Conservation (phyloP, 2,888 invertebrate genomes). For the Timandra comae region DNA sequence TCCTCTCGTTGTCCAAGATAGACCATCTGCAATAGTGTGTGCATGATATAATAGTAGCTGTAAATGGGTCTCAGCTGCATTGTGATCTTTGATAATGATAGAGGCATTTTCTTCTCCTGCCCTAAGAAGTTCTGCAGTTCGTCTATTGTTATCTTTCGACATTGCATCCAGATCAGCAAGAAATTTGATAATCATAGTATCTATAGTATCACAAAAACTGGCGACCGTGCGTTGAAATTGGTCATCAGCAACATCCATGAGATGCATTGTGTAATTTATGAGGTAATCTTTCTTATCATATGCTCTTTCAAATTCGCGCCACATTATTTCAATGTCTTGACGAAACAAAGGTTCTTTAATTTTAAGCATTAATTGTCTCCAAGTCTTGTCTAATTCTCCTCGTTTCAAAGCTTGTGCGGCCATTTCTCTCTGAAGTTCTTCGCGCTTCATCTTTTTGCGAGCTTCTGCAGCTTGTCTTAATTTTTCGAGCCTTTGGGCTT, state of each 20-base stretch:
- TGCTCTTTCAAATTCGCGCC: conserved; percentile 71
- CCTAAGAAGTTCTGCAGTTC: conserved; percentile 39
- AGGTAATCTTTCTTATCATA: conserved; percentile 77
- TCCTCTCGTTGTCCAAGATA: conserved; percentile 57
- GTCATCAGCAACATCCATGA: conserved; percentile 78
- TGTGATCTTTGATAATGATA: conserved; percentile 42
- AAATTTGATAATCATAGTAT: conserved; percentile 75
- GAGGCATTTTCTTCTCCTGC: conserved; percentile 37
- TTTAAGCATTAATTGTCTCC: conserved; percentile 24
- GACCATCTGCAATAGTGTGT: conserved; percentile 47
- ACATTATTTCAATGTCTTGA: conserved; percentile 58
- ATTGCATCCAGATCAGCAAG: conserved; percentile 47
- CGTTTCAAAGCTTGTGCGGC: conserved; percentile 41
- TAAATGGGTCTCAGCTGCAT: conserved; percentile 58
- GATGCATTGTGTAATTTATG: conserved; percentile 72
- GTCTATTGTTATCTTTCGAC: conserved; percentile 42
- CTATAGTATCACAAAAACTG: conserved; percentile 79
- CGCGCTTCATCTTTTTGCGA: conserved; percentile 42
- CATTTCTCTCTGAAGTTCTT: conserved; percentile 54
- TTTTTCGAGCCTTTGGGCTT: conserved; percentile 51
- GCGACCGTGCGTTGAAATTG: conserved; percentile 80
- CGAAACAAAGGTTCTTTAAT: conserved; percentile 61
- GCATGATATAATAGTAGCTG: conserved; percentile 55
- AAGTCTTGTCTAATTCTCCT: conserved; percentile 48
- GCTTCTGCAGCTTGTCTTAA: conserved; percentile 37